These are phyloP conservation scores for Trochalopteron elliotii DNA, from an alignment of 2,113 vertebrate species.

Conservation along the genomic window DNA sequence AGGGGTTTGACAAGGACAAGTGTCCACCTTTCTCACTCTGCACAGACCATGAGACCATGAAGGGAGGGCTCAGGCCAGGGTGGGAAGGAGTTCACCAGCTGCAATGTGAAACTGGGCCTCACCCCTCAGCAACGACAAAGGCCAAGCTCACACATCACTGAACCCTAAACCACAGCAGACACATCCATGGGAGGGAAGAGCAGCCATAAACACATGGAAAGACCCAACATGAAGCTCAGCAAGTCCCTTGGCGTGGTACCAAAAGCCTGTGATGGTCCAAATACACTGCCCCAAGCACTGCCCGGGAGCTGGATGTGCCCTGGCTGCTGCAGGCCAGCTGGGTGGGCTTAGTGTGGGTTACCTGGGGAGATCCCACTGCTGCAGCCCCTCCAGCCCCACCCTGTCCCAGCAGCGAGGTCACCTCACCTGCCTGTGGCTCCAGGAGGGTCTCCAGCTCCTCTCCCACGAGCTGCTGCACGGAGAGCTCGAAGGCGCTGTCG, in stretches of 20 bases:
- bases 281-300: neutral
- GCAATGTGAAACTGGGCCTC: neutral
- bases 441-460: constrained; percentile 85
- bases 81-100: neutral
- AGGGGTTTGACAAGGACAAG: neutral
- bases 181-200: neutral
- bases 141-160: neutral
- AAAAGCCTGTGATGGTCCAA: no score
- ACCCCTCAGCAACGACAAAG: neutral
- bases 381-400: neutral
- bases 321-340: neutral
- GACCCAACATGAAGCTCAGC: neutral
- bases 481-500: constrained; percentile 81
- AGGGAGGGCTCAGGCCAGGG: neutral
- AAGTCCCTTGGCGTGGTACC: neutral
- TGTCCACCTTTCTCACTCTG: neutral
- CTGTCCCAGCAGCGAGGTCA: rapidly evolving
- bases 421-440: constrained; percentile 79
- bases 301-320: rapidly evolving
- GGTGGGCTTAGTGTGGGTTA: no score
- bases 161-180: neutral
- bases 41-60: neutral
- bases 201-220: neutral
- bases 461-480: constrained; percentile 81
- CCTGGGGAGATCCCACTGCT: neutral